These are phyloP conservation scores for Luidia sarsii DNA, from an alignment of 53 echinoderm and acorn worm genomes.

Conservation along the genomic window DNA sequence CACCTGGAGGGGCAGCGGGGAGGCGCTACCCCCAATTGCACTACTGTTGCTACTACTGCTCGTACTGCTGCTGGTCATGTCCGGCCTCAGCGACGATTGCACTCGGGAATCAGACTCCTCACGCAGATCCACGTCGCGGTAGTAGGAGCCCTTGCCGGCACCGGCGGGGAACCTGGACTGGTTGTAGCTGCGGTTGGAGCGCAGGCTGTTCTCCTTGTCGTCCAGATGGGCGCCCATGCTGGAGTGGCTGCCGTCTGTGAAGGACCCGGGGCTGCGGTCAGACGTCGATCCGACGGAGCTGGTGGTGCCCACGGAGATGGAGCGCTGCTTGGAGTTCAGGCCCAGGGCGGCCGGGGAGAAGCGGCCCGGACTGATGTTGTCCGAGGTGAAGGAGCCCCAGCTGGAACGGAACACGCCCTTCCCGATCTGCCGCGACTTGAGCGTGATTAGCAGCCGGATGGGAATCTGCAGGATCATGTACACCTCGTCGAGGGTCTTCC, in stretches of 20 bases:
- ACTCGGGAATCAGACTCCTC: constrained; percentile 49
- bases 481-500: constrained; percentile 93
- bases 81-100: constrained; percentile 41
- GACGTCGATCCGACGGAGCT: constrained; percentile 37
- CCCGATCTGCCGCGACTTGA: constrained; percentile 89
- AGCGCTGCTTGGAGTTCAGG: constrained; percentile 30
- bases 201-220: constrained; percentile 40
- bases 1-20: constrained; percentile 41
- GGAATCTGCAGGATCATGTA: constrained; percentile 92
- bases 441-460: constrained; percentile 85
- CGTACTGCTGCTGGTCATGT: constrained; percentile 41
- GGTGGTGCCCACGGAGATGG: constrained; percentile 45
- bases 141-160: constrained; percentile 35
- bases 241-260: constrained; percentile 35
- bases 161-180: constrained; percentile 6
- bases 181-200: constrained; percentile 12
- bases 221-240: constrained; percentile 25
- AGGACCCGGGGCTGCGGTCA: constrained; percentile 44
- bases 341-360: constrained; percentile 46
- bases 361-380: constrained; percentile 43
- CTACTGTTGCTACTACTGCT: constrained; percentile 54
- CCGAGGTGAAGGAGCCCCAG: constrained; percentile 48
- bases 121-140: constrained; percentile 50
- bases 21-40: constrained; percentile 41
- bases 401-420: constrained; percentile 80